Evolutionary conservation across 1,140 invertebrate genomes (phyloP).

Genomic region (Anoplolepis gracilipes): DNA sequence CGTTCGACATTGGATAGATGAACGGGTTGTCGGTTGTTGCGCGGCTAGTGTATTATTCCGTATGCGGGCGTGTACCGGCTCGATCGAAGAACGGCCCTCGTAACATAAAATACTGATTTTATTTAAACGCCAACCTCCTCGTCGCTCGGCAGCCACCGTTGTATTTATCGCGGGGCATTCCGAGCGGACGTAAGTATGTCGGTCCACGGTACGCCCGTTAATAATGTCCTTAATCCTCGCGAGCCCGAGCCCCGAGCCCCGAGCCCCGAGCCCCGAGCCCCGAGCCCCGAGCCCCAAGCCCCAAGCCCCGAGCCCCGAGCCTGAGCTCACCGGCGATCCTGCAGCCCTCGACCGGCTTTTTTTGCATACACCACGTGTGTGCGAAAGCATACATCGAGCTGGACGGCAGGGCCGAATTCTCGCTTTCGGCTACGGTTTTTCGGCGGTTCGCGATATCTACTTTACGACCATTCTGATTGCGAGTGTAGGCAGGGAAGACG

Average conservation of each 20-base stretch:
- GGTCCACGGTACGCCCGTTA: slow-evolving; percentile 79
- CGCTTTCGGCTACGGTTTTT: slow-evolving; percentile 72
- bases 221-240: slow-evolving; percentile 82
- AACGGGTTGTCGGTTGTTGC: slow-evolving; percentile 59
- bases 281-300: no score
- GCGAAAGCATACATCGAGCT: slow-evolving; percentile 62
- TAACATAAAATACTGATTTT: slow-evolving; percentile 83
- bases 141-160: slow-evolving; percentile 73
- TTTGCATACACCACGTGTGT: slow-evolving; percentile 71
- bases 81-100: slow-evolving; percentile 75
- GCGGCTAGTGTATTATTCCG: slow-evolving; percentile 55
- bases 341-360: slow-evolving; percentile 69
- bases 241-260: no score
- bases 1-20: slow-evolving; percentile 21
- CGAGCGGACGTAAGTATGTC: slow-evolving; percentile 80
- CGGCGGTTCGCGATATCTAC: slow-evolving; percentile 71
- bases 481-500: slow-evolving; percentile 65
- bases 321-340: slow-evolving; percentile 70
- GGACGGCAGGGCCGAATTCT: slow-evolving; percentile 62
- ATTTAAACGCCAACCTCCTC: slow-evolving; percentile 77
- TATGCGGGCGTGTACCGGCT: slow-evolving; percentile 67
- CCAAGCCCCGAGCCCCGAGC: no score
- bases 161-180: slow-evolving; percentile 81
- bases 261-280: no score
- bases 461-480: slow-evolving; percentile 74